Base-by-base conservation (phyloP, 2,797 vertebrate genomes). In the Nyctibius grandis region DNA sequence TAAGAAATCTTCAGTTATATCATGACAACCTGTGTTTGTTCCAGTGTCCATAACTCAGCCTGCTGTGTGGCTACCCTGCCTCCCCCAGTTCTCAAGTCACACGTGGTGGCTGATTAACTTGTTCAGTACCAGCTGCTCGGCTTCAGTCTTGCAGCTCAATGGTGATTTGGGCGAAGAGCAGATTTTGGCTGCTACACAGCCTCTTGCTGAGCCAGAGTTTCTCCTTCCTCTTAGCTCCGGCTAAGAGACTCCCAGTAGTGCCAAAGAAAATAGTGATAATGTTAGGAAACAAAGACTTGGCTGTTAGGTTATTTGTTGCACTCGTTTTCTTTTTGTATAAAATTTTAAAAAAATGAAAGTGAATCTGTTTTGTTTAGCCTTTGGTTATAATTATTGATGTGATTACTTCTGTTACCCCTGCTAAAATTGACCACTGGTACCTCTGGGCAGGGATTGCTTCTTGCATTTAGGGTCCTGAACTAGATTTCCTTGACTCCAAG, bases 201-300 rank as follows among this genome's bases (percentile, higher is more conserved):
- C 51, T 95, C 91, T 96, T 76, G 63, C 93, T 93, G 87, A 83
- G 92, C 68, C 67, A 88, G 59, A 93, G n/a, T 86, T 93, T 87
- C 89, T 88, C 85, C 36, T 96, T 96, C 88, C 74, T 95, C 50
- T 68, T 89, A 86, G 63, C 78, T 89, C 88, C 89, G 0, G 0
- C 92, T 82, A 61, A 72, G 75, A 85, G 60, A 74, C 80, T 95
- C 47, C 81, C 53, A 70, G 57, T 33, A 12, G 65, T 94, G 96
- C 97, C 97, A 98, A 98, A 97, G 85, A 90, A 97, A 98, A 97
- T 31, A 95, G 67, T 73, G 96, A 96, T 92, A 97, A 96, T 91
- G 73, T 80, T 94, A 85, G 95, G 79, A 91, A 91, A 95, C 91
- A 95, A 97, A 87, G 53, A 94, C 94, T 93, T 84, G 94, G 67